A percentile compares a stretch with the other conserved stretches of the same genome.
These are phyloP conservation scores for Patagioenas fasciata DNA, from an alignment of 2,113 vertebrate genomes.

Conservation along the genomic window DNA sequence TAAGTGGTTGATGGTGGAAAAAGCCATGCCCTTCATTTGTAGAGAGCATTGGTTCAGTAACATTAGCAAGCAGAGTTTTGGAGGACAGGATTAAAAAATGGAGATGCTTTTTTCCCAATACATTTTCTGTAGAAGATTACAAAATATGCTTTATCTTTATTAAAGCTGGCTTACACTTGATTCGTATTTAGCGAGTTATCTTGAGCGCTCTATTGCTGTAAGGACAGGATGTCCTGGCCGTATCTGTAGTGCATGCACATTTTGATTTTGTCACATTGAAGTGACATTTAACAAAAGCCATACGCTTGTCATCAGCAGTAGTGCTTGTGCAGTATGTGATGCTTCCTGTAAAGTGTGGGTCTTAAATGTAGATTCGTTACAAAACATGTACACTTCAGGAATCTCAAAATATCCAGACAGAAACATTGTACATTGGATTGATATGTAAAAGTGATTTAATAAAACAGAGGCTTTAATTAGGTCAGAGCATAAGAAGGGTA, in stretches of 20 bases:
- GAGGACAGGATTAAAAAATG: not conserved
- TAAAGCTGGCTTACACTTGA: not conserved
- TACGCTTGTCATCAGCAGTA: accelerated
- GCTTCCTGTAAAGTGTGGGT: not conserved
- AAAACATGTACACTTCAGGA: not conserved
- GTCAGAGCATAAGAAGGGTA: not conserved
- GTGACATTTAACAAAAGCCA: not conserved
- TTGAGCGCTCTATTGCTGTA: accelerated
- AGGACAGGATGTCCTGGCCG: not conserved
- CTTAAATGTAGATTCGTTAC: not conserved
- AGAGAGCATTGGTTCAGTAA: not conserved
- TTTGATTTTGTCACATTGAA: not conserved
- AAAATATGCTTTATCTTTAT: not conserved
- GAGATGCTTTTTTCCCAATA: not conserved
- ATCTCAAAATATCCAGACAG: not conserved
- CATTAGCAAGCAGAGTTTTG: not conserved
- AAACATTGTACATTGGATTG: accelerated
- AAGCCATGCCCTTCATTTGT: not conserved
- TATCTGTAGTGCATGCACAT: not conserved
- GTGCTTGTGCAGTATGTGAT: not conserved
- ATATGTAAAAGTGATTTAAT: not conserved
- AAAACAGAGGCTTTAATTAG: not conserved
- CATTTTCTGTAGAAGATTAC: not conserved
- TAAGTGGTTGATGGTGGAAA: conserved; percentile 61
- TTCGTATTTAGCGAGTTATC: not conserved